Evolutionary conservation across 2,113 vertebrate genomes (phyloP), one percentile per base, ranked within the genome.

Genomic region (Pomatostomus ruficeps): DNA sequence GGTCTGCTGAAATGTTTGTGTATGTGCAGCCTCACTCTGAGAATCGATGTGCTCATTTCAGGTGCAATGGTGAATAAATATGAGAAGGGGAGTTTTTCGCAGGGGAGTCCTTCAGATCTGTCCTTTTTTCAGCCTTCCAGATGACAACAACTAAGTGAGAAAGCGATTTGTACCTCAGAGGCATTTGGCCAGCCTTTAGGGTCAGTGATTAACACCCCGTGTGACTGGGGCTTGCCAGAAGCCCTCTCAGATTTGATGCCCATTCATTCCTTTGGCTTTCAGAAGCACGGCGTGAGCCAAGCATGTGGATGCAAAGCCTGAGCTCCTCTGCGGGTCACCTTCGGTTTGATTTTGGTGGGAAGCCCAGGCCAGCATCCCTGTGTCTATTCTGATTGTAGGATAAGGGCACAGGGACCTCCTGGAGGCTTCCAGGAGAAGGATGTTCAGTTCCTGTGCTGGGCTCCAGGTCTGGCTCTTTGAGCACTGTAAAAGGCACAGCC

Each of bases 281-380:
- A 58, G 33, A 83, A 84, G n/a, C 49, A n/a, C 29, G 0, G 0
- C 0, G 4, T 42, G 36, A 70, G 49, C 49, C 71, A 76, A 40
- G 40, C 8, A 13, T 31, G 28, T 35, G 29, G 25, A 36, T 48
- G 49, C 40, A 57, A 45, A 88, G 43, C 49, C 38, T 73, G 67
- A 73, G 22, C 17, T 14, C 28, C 40, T 88, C 57, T 72, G 43
- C 45, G 46, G 29, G 72, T 92, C 62, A 74, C 38, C 54, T 83
- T 86, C 0, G 0, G 9, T 21, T 83, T 58, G 35, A 23, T 73
- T 91, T 76, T 54, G 23, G 12, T 83, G 59, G 35, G 42, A 79
- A 79, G 71, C 18, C 36, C 45, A n/a, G 24, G 22, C 51, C 49
- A 82, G 43, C 49, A 31, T 35, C n/a, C 22, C 1, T 36, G 24